Conservation (phyloP, 2,888 invertebrate species). For the Xestoiulus laeticollis region DNA sequence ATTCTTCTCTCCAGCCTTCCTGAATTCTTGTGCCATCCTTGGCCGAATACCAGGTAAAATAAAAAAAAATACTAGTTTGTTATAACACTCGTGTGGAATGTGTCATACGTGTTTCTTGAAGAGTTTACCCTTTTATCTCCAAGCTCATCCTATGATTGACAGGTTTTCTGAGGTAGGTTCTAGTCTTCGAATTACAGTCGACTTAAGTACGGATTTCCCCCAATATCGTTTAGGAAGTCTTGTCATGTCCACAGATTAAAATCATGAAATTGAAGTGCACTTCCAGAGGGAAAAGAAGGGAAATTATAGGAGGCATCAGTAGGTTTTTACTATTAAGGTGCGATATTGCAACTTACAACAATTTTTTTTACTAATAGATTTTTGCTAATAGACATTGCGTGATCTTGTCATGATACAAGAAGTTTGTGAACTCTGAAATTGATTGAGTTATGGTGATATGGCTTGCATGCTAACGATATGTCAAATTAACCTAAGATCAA, state of each 20-base stretch:
- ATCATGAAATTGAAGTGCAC: neutral
- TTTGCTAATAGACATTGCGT: neutral
- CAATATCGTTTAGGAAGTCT: neutral
- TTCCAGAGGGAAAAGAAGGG: neutral
- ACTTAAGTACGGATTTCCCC: neutral
- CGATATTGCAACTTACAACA: conserved; percentile 18
- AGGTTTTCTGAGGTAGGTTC: too few relatives aligned
- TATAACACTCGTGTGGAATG: neutral
- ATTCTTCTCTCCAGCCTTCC: neutral
- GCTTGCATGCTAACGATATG: neutral
- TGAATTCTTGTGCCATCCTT: neutral
- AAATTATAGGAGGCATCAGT: too few relatives aligned
- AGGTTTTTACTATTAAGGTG: neutral
- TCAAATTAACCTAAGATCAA: neutral
- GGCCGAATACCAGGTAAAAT: neutral
- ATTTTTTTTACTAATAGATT: conserved; percentile 1
- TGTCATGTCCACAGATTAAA: conserved; percentile 17
- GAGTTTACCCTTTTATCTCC: neutral
- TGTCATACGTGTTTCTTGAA: neutral
- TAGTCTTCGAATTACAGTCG: too few relatives aligned
- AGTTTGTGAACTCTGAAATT: neutral
- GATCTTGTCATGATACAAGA: neutral
- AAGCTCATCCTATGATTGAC: neutral
- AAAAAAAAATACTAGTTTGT: neutral
- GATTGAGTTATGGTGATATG: neutral